phyloP scores from a whole-genome alignment of 2,888 invertebrate species.

The Helobdella robusta region DNA sequence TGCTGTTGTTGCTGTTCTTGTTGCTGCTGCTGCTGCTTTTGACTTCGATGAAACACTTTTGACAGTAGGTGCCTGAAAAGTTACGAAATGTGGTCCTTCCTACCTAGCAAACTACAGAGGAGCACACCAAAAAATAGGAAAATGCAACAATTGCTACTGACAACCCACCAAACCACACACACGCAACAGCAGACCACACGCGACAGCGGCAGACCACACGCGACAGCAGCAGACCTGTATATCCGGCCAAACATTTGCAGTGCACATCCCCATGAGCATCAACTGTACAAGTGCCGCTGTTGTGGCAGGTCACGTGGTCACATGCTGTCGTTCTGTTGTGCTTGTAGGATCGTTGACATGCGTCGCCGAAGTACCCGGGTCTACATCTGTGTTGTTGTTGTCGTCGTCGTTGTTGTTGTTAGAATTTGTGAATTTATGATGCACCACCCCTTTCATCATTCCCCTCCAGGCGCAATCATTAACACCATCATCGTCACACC shows the following conservation, averaged over 20 bases:
- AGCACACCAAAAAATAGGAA: no score
- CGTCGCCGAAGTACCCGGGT: conserved; percentile 14
- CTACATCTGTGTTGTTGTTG: conserved; percentile 12
- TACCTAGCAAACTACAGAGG: no score
- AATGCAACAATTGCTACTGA: no score
- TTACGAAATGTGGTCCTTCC: neutral
- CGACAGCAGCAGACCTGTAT: conserved; percentile 22
- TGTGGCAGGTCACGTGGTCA: conserved; percentile 19
- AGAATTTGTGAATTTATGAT: neutral
- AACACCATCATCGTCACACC: neutral
- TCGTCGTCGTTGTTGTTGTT: neutral
- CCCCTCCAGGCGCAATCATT: neutral
- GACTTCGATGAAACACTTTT: neutral
- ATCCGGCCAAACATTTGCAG: conserved; percentile 25
- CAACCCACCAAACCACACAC: neutral
- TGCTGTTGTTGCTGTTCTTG: no score
- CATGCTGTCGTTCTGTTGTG: conserved; percentile 7
- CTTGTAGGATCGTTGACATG: conserved; percentile 20
- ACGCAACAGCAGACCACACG: neutral
- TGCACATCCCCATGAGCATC: neutral
- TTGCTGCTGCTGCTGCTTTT: no score
- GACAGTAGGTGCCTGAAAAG: conserved; percentile 9
- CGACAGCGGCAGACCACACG: neutral
- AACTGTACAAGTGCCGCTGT: conserved; percentile 21
- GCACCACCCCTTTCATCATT: neutral